Base-by-base conservation (phyloP, 2,113 vertebrate genomes). In the Dryoscopus gambensis region DNA sequence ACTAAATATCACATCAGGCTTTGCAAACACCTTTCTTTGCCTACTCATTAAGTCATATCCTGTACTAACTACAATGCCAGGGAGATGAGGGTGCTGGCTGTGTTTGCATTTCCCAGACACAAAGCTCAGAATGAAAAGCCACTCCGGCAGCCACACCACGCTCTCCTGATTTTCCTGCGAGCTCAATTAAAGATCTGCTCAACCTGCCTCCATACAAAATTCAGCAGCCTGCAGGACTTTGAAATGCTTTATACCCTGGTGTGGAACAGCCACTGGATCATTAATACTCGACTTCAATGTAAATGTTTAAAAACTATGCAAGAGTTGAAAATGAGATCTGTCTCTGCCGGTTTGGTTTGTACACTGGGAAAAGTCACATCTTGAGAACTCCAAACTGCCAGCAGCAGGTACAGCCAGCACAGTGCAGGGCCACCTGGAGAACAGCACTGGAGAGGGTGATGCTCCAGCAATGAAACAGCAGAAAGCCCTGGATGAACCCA, bases 121-220 rank as follows among this genome's bases (percentile, higher is more conserved):
- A 63, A 79, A 91, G 78, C 91, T 68, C 73, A 65, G 75, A 75
- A 63, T 12, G 33, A 60, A 90, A 93, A 76, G n/a, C 55, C 49
- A 50, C 63, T 78, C 71, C 6, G 8, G 78, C 50, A 94, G 63
- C 68, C 27, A 3, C 33, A 55, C 28, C 70, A 22, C 3, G 5
- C 42, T 69, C 39, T 68, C 74, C 33, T 63, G 46, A 81, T 92
- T 84, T 19, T 95, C 90, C 88, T 92, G 88, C 4, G 68, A 96
- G 90, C 79, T 90, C 93, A 93, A 95, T 90, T 95, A 96, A 84
- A 89, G 80, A 78, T 59, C 76, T 53, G 56, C 83, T 81, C 76
- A 89, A 90, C 85, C 92, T 92, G 76, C 83, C 92, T 60, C 74
- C 93, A 90, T 90, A 70, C 83, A 97, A 96, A 97, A 96, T 94